Base-by-base conservation (phyloP, 2,113 vertebrate genomes). In the Excalfactoria chinensis region DNA sequence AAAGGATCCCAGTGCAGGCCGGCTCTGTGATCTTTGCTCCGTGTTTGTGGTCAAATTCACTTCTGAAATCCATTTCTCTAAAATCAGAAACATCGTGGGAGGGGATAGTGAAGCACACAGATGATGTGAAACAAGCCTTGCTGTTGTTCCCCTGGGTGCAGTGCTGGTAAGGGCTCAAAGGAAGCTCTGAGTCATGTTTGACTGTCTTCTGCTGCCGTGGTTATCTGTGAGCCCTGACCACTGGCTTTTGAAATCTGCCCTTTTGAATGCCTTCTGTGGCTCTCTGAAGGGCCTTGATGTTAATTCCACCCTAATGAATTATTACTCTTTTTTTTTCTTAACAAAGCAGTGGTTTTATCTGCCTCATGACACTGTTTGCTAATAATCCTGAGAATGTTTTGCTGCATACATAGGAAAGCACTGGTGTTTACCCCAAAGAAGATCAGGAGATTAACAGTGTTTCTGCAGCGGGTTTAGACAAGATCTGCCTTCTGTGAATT, bases 141-240 rank as follows among this genome's bases (percentile, higher is more conserved):
- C 15, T 37, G 19, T 40, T 74, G 46, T 46, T 73, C 23, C 23
- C 2, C 62, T 59, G 37, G 81, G 64, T 74, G 21, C 28, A 21
- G 4, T 35, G 20, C 26, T 56, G 44, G 14, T 64, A 62, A 55
- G 13, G 10, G 1, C 51, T 87, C 21, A 23, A n/a, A 34, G 79
- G 55, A 64, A 49, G 32, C 25, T 67, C 53, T 71, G 43, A 15
- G 11, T 88, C 9, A 1, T 53, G 2, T 76, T 84, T 93, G 68
- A 51, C 0, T 0, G 28, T 20, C 6, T 48, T 48, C 43, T 34
- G 28, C 25, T 15, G 9, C 15, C 64, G 4, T 73, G 14, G 20
- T 56, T 81, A 8, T 62, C 43, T 88, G 66, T 84, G 28, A 75
- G 34, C 32, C 79, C 78, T 62, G 75, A 69, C 32, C 6, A 82